phyloP scores from a whole-genome alignment of 2,113 vertebrate genomes.

The Leucopsar rothschildi region DNA sequence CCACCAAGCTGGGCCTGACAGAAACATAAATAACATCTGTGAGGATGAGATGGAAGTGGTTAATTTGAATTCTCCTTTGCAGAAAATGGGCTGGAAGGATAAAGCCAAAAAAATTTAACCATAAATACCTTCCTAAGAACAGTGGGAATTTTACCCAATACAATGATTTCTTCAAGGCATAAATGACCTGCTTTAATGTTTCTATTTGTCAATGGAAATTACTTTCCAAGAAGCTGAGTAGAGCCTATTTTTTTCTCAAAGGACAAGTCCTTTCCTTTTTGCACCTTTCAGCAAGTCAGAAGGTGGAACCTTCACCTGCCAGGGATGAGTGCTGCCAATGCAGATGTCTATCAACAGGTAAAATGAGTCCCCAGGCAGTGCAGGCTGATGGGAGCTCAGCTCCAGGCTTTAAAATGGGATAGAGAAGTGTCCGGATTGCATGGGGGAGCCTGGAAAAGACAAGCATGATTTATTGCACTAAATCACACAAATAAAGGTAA shows the following conservation, averaged over 20 bases:
- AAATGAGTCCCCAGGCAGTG: not conserved
- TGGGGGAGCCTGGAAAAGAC: not conserved
- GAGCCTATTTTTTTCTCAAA: not conserved
- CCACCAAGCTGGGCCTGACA: not conserved
- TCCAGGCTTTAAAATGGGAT: not conserved
- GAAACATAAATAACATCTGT: not conserved
- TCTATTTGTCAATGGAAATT: not conserved
- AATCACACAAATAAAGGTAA: constrained; percentile 46
- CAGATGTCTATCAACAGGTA: not conserved
- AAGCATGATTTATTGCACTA: not conserved
- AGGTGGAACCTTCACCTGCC: not conserved
- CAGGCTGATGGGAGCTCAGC: not conserved
- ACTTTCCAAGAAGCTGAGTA: not conserved
- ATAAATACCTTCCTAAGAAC: not conserved
- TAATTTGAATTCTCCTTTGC: not conserved
- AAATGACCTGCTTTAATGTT: not conserved
- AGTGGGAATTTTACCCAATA: not conserved
- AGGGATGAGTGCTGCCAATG: not conserved
- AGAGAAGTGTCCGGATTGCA: not conserved
- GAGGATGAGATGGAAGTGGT: not conserved
- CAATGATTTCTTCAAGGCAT: not conserved
- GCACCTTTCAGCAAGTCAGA: not conserved
- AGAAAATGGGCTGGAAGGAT: not conserved
- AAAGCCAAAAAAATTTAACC: not conserved
- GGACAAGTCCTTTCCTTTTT: not conserved